phyloP scores from a whole-genome alignment of 2,113 vertebrate genomes.

The Oncorhynchus keta region DNA sequence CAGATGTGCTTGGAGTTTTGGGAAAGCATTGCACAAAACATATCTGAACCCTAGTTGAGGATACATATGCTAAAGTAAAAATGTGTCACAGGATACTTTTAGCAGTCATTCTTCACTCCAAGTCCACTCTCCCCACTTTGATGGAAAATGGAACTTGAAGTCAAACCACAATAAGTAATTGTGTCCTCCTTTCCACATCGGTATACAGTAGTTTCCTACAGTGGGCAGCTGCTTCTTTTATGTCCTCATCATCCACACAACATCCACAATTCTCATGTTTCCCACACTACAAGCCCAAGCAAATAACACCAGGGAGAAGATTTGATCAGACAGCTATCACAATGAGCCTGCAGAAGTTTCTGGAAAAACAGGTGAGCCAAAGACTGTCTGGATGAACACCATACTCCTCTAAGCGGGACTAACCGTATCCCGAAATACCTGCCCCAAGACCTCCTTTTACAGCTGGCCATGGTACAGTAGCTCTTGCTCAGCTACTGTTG shows the following conservation, averaged over 20 bases:
- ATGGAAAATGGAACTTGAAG: too few relatives aligned
- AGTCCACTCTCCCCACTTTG: background rate
- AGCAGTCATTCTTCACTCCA: background rate
- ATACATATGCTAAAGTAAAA: background rate
- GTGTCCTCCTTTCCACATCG: background rate
- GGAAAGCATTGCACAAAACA: background rate
- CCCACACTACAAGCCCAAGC: background rate
- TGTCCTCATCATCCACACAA: background rate
- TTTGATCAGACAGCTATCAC: background rate
- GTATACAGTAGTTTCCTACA: background rate
- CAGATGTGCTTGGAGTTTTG: background rate
- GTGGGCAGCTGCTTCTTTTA: background rate
- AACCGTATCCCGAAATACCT: background rate
- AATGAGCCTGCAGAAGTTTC: background rate
- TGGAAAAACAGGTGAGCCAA: conserved; percentile 1
- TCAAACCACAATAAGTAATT: too few relatives aligned
- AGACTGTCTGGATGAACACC: background rate
- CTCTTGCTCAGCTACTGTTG: too few relatives aligned
- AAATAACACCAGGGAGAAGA: background rate
- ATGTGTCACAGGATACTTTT: background rate
- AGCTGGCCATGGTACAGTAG: background rate
- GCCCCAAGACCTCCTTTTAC: background rate
- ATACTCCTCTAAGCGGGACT: background rate
- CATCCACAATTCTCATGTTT: background rate
- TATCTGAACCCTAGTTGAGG: background rate